These are phyloP conservation scores for Talpa occidentalis DNA, from an alignment of 2,113 vertebrate genomes.

Conservation along the genomic window DNA sequence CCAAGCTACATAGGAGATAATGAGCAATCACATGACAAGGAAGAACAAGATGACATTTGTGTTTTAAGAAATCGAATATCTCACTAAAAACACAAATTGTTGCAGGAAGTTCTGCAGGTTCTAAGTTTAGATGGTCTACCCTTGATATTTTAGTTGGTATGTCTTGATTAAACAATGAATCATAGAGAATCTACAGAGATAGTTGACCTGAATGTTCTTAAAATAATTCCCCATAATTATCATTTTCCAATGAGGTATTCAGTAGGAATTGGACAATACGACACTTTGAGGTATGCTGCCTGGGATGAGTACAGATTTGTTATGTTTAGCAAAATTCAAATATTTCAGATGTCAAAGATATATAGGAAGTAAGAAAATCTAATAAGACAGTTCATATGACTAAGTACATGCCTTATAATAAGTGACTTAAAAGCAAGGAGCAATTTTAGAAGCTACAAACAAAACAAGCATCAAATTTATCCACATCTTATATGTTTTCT, in stretches of 20 bases:
- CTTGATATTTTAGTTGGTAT: background rate
- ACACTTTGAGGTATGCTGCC: background rate
- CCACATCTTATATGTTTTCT: background rate
- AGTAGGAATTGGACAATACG: background rate
- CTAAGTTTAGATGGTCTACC: background rate
- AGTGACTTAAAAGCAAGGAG: background rate
- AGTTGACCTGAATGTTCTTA: background rate
- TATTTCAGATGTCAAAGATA: background rate
- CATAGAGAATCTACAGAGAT: background rate
- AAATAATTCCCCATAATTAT: background rate
- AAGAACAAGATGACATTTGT: background rate
- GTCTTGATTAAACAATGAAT: background rate
- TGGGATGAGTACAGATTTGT: background rate
- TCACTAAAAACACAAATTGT: slow-evolving; percentile 37
- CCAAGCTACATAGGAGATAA: background rate
- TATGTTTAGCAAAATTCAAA: background rate
- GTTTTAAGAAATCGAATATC: background rate
- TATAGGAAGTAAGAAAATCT: background rate
- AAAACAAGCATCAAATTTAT: slow-evolving; percentile 15
- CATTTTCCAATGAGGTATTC: background rate
- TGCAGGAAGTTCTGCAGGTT: background rate
- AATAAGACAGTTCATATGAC: background rate
- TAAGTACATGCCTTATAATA: slow-evolving; percentile 9
- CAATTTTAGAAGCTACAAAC: slow-evolving; percentile 26
- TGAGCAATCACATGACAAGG: background rate